A percentile compares a stretch with the other conserved stretches of the same genome.
Evolutionary conservation across 2,888 invertebrate species (phyloP).

Genomic region (Hipparchia semele): DNA sequence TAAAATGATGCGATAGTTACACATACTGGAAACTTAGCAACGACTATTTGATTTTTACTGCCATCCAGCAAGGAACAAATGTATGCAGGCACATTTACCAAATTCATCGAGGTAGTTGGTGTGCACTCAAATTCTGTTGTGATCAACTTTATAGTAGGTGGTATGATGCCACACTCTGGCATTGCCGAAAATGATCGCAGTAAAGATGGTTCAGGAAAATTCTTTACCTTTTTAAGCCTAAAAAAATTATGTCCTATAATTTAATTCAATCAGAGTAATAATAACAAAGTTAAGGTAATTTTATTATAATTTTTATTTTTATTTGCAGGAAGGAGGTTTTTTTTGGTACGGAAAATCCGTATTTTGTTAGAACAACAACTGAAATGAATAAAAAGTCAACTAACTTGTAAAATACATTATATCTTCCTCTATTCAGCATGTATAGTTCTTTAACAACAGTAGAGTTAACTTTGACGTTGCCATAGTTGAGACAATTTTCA

Average conservation of each 20-base stretch:
- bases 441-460: constrained; percentile 70
- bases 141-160: constrained; percentile 56
- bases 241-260: background rate
- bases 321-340: no score
- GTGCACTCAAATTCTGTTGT: constrained; percentile 69
- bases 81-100: constrained; percentile 69
- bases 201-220: constrained; percentile 71
- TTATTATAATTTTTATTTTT: no score
- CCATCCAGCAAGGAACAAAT: constrained; percentile 73
- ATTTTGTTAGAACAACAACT: background rate
- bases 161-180: constrained; percentile 65
- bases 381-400: constrained; percentile 38
- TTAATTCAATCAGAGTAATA: background rate
- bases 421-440: constrained; percentile 83
- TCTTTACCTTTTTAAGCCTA: constrained; percentile 74
- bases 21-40: constrained; percentile 74
- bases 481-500: constrained; percentile 78
- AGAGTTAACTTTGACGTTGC: constrained; percentile 82
- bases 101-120: constrained; percentile 70
- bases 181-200: constrained; percentile 63
- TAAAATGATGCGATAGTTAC: constrained; percentile 75
- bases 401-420: constrained; percentile 81
- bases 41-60: constrained; percentile 71
- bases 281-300: background rate
- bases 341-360: no score